Evolutionary conservation across 2,797 vertebrate genomes (phyloP).

Genomic region (Phoebastria nigripes): DNA sequence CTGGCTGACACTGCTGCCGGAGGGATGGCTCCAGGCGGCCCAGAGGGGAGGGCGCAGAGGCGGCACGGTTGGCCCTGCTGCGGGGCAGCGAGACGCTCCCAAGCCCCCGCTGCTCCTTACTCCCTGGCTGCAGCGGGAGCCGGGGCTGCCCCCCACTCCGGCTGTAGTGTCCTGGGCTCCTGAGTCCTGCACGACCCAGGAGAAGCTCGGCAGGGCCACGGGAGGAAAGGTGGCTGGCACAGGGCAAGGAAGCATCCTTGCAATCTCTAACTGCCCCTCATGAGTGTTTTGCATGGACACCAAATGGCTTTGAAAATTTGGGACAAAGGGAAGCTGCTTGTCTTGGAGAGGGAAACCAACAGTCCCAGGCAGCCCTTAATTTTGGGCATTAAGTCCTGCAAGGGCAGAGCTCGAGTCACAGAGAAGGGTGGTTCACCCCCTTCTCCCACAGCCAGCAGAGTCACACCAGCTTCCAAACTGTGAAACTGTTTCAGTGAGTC

Average conservation of each 20-base stretch:
- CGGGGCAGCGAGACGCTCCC: rapidly evolving
- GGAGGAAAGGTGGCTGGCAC: background rate
- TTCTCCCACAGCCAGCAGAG: background rate
- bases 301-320: background rate
- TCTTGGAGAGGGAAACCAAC: background rate
- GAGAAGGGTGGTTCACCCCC: background rate
- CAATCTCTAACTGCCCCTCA: rapidly evolving
- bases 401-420: background rate
- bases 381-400: background rate
- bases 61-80: background rate
- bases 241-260: background rate
- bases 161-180: background rate
- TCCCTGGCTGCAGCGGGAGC: background rate
- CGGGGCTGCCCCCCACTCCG: rapidly evolving
- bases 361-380: background rate
- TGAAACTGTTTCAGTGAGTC: background rate
- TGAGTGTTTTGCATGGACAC: background rate
- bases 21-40: background rate
- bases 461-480: background rate
- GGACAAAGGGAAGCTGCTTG: background rate
- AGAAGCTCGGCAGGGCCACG: rapidly evolving
- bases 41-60: rapidly evolving
- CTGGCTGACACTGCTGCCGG: rapidly evolving
- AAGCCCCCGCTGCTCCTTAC: background rate
- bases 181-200: rapidly evolving